phyloP scores from a whole-genome alignment of 2,113 vertebrate genomes.

The Propithecus coquereli region DNA sequence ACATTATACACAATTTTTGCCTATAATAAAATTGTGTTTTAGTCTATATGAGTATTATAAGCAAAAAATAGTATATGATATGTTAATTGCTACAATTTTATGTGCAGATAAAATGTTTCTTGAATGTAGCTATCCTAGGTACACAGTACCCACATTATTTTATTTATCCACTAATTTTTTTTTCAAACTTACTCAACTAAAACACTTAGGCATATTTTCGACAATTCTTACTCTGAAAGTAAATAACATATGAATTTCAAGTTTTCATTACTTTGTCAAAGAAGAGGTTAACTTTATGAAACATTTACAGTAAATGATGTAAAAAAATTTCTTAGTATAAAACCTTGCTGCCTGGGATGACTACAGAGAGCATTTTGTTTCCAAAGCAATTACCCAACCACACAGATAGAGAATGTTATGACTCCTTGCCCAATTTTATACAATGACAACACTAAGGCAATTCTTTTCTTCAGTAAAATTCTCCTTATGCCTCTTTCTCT shows the following conservation, averaged over 20 bases:
- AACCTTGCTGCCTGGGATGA: not conserved
- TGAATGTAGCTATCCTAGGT: not conserved
- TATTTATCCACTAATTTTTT: not conserved
- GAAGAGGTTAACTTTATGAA: conserved; percentile 17
- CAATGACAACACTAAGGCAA: not conserved
- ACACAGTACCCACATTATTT: not conserved
- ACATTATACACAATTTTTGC: not conserved
- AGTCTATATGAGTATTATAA: not conserved
- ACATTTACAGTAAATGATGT: conserved; percentile 33
- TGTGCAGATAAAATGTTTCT: not conserved
- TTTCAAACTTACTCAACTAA: not conserved
- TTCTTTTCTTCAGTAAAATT: not conserved
- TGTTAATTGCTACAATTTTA: not conserved
- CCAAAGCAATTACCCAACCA: not conserved
- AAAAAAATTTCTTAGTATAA: not conserved
- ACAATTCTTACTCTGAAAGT: not conserved
- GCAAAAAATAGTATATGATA: not conserved
- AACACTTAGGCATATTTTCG: not conserved
- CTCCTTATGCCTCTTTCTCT: not conserved
- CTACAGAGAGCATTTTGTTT: not conserved
- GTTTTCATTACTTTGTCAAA: not conserved
- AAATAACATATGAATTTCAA: not conserved
- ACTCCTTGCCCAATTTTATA: not conserved
- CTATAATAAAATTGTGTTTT: not conserved
- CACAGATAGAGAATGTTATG: not conserved